Evolutionary conservation across 37 sponge, comb jelly and placozoan species (phyloP), one percentile per base, ranked within the genome.

Genomic region (Cliona cf. orientalis): DNA sequence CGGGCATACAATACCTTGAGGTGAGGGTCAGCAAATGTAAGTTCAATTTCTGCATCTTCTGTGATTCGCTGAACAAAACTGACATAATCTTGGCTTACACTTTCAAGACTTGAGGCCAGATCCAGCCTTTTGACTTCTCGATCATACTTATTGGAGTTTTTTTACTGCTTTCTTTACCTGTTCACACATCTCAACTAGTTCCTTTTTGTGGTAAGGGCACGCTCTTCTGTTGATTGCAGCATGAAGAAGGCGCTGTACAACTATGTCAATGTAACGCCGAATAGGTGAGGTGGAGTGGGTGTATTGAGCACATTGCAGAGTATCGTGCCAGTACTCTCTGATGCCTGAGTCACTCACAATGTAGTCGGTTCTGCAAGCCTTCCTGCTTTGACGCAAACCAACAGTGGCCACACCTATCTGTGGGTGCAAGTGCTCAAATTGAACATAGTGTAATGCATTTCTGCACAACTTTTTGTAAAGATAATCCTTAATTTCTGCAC

Each of bases 281-380:
- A 84, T 41, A 6, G 84, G 84, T 4, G 84, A 84, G 0, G 75
- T 84, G n/a, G 75, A 75, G 49, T 75, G 84, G 11, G 84, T 84
- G 69, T 75, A 84, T 2, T 34, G 39, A 6, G n/a, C n/a, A 38
- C 72, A 72, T 22, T 63, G 26, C 9, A 84, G 58, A 44, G 42
- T 38, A 49, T 74, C 14, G 44, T 84, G 84, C 28, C 42, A 1
- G 37, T 45, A 58, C 33, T 14, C 58, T 33, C 9, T 28, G 25
- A 26, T 59, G 33, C 42, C 66, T 19, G 22, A 25, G 2, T 42
- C 66, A 41, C 14, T 5, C 11, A 31, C 19, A 1, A 71, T 32
- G 44, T 57, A 82, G n/a, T 38, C 25, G 1, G 41, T 46, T 58
- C 26, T 19, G 3, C 45, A 28, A 2, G n/a, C n/a, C n/a, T 29